phyloP scores from a whole-genome alignment of 2,797 vertebrate species.

The Lates japonicus region DNA sequence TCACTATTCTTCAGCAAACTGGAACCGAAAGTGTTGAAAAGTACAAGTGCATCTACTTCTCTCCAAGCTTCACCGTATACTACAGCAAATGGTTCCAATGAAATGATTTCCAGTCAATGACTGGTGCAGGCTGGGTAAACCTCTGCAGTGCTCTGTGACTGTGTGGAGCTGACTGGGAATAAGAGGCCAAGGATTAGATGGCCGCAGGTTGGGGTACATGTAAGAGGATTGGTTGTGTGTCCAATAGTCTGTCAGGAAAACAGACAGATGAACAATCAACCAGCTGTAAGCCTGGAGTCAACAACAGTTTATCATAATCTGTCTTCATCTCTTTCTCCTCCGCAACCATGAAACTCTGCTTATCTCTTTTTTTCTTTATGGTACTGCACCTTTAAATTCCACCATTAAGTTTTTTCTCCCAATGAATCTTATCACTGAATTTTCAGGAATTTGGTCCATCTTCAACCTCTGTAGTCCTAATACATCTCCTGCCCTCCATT shows the following conservation, averaged over 20 bases:
- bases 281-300: conserved; percentile 69
- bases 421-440: background rate
- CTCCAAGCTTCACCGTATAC: background rate
- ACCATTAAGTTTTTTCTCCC: background rate
- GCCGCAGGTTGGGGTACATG: conserved; percentile 54
- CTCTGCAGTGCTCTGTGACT: background rate
- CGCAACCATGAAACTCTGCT: conserved; percentile 10
- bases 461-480: background rate
- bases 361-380: background rate
- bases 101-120: conserved; percentile 5
- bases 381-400: background rate
- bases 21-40: background rate
- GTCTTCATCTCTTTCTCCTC: conserved; percentile 48
- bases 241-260: conserved; percentile 58
- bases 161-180: conserved; percentile 36
- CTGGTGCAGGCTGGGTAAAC: background rate
- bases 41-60: background rate
- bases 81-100: background rate
- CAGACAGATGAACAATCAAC: conserved; percentile 73
- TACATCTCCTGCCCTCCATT: conserved; percentile 6
- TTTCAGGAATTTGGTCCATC: background rate
- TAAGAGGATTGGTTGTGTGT: conserved; percentile 77
- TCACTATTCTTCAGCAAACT: background rate
- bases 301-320: conserved; percentile 72
- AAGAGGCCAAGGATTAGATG: conserved; percentile 63